Percentiles rank a stretch among this genome's conserved stretches.
Conservation (phyloP, 2,888 invertebrate species). For the Drosophila leonis region DNA sequence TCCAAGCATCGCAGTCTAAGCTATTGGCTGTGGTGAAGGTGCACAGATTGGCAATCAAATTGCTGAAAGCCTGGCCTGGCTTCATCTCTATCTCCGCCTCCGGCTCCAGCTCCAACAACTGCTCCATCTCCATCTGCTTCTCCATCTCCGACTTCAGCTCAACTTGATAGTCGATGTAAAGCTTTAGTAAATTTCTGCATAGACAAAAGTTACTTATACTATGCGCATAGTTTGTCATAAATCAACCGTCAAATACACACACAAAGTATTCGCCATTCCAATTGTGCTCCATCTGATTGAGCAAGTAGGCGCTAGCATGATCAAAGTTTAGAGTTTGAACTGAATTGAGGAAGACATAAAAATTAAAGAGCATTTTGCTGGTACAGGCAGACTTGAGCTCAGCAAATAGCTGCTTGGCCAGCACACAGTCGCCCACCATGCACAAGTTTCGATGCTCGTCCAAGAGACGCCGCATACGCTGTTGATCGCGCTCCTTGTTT, state of each 20-base stretch:
- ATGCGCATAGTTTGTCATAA: fast-evolving
- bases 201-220: not conserved
- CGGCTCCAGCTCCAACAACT: conserved; percentile 16
- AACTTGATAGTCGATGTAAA: conserved; percentile 70
- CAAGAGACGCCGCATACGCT: conserved; percentile 29
- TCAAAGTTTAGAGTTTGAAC: conserved; percentile 67
- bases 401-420: conserved; percentile 55
- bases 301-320: conserved; percentile 48
- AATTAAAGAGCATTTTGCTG: conserved; percentile 55
- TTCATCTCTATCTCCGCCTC: conserved; percentile 3
- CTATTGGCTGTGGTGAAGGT: conserved; percentile 30
- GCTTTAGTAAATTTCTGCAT: conserved; percentile 53
- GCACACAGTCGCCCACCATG: conserved; percentile 37
- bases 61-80: conserved; percentile 41
- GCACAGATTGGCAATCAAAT: conserved; percentile 56
- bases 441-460: conserved; percentile 52
- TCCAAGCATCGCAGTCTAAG: conserved; percentile 59
- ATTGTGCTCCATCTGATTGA: conserved; percentile 29
- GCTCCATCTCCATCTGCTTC: not conserved
- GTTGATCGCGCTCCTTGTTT: conserved; percentile 18
- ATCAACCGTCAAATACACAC: conserved; percentile 30
- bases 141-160: conserved; percentile 32
- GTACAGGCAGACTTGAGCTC: conserved; percentile 35
- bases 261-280: conserved; percentile 59
- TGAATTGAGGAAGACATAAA: conserved; percentile 63